Conservation (phyloP, 2,888 invertebrate genomes). For the Tyria jacobaeae region DNA sequence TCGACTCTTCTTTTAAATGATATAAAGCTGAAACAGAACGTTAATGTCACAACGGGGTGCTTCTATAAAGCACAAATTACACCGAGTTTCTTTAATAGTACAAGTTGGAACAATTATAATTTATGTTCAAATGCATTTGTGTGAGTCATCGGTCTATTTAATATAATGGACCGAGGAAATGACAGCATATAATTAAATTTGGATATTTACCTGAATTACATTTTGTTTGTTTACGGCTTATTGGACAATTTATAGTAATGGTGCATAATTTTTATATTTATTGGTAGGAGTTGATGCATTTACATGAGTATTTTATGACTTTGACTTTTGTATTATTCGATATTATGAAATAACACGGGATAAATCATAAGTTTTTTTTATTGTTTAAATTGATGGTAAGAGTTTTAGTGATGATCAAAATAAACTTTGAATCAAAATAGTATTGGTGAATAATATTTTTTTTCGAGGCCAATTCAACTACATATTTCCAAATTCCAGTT, state of each 20-base stretch:
- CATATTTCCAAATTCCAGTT: no score
- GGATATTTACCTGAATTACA: conserved; percentile 25
- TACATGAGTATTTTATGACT: conserved; percentile 8
- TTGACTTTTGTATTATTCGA: neutral
- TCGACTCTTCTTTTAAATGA: conserved; percentile 60
- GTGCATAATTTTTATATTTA: conserved; percentile 16
- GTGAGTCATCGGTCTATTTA: conserved; percentile 19
- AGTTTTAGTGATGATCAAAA: no score
- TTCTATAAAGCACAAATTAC: conserved; percentile 60
- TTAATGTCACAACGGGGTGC: conserved; percentile 76
- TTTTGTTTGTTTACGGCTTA: conserved; percentile 22
- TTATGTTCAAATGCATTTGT: conserved; percentile 37
- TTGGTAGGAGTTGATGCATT: neutral
- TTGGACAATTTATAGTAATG: conserved; percentile 22
- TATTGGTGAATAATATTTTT: no score
- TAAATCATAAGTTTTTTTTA: no score
- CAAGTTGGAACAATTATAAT: conserved; percentile 46
- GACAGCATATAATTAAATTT: conserved; percentile 36
- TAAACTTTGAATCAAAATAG: no score
- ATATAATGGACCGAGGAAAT: conserved; percentile 28
- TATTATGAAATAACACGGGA: neutral
- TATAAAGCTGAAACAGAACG: conserved; percentile 49
- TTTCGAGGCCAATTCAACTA: no score
- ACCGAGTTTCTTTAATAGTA: conserved; percentile 64
- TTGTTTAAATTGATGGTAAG: no score